Evolutionary conservation across 2,113 vertebrate genomes (phyloP).

Genomic region (Phyllostomus discolor): DNA sequence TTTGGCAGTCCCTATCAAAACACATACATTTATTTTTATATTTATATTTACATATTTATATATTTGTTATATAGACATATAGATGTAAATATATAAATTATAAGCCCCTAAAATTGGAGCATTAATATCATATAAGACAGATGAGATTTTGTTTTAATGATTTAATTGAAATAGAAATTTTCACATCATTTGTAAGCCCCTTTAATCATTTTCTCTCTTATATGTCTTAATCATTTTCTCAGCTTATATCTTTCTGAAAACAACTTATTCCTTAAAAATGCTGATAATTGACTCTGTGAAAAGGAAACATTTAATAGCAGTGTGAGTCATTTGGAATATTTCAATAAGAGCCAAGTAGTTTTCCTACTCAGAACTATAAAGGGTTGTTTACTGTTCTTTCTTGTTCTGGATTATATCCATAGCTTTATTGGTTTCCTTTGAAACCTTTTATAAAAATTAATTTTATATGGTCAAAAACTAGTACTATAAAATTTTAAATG

Average conservation of each 20-base stretch:
- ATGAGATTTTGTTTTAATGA: conserved; percentile 23
- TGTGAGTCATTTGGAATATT: conserved; percentile 32
- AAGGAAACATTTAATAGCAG: conserved; percentile 35
- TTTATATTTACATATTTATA: not conserved
- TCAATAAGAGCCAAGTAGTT: conserved; percentile 25
- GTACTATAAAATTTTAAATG: conserved; percentile 1
- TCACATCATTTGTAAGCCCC: not conserved
- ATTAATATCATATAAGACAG: not conserved
- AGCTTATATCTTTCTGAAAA: conserved; percentile 1
- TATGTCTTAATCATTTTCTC: too few relatives aligned
- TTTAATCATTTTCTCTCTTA: not conserved
- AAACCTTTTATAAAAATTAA: conserved; percentile 50
- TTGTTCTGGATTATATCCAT: conserved; percentile 44
- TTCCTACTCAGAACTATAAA: conserved; percentile 28
- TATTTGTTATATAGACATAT: not conserved
- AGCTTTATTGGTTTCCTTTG: conserved; percentile 35
- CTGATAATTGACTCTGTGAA: not conserved
- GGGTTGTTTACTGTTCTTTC: conserved; percentile 19
- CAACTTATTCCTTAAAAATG: not conserved
- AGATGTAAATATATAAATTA: not conserved
- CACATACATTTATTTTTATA: not conserved
- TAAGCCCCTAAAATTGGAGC: not conserved
- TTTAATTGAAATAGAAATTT: not conserved
- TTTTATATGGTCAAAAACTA: conserved; percentile 6
- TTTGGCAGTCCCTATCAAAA: not conserved